Conservation (phyloP, 2,113 vertebrate species). For the Tympanuchus pallidicinctus region DNA sequence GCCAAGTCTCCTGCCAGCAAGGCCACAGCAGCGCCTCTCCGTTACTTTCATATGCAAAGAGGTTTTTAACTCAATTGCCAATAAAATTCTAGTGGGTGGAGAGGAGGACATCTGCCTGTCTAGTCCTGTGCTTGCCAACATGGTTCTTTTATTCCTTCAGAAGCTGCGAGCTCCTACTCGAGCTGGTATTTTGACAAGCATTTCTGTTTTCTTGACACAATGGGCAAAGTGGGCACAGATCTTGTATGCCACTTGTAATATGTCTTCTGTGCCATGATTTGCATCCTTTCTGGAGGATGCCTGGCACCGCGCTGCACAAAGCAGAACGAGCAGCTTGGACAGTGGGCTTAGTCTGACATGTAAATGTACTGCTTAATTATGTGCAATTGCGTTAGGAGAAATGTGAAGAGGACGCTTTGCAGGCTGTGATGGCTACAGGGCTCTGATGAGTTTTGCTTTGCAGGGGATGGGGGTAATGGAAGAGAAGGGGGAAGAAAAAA, state of each 20-base stretch:
- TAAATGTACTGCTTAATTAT: not conserved
- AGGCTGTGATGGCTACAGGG: not conserved
- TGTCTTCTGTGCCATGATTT: not conserved
- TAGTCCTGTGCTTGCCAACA: conserved; percentile 65
- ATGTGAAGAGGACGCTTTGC: not conserved
- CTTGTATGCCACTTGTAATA: conserved; percentile 41
- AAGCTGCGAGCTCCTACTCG: conserved; percentile 49
- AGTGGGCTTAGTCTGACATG: conserved; percentile 42
- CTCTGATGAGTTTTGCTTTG: not conserved
- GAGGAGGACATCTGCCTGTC: conserved; percentile 75
- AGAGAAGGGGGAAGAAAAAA: not conserved
- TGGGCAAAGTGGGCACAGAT: conserved; percentile 59
- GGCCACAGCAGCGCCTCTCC: conserved; percentile 60
- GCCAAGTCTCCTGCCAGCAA: conserved; percentile 70
- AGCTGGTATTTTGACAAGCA: conserved; percentile 72
- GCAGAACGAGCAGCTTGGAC: conserved; percentile 46
- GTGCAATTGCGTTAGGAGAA: not conserved
- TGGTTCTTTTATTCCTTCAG: conserved; percentile 67
- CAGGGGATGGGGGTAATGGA: not conserved
- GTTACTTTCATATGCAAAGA: conserved; percentile 73
- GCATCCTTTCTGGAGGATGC: conserved; percentile 23
- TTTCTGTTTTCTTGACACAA: conserved; percentile 73
- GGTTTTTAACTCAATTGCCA: conserved; percentile 72
- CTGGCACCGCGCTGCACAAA: conserved; percentile 3
- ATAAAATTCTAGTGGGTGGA: conserved; percentile 73